Percentiles rank a stretch among this genome's conserved stretches.
Conservation (phyloP, 2,113 vertebrate species). For the Peromyscus californicus region DNA sequence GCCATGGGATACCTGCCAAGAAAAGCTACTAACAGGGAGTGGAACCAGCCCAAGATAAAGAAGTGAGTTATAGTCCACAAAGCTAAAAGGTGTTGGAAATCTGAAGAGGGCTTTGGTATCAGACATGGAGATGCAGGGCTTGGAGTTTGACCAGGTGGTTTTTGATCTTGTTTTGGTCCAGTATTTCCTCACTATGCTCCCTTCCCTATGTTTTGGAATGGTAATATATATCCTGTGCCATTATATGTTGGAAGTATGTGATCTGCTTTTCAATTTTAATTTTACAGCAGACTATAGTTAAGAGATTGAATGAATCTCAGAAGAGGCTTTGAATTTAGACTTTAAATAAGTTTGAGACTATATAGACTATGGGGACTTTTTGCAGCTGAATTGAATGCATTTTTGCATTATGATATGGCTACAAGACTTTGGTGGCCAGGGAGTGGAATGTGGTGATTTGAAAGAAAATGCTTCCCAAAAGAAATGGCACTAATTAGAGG, state of each 20-base stretch:
- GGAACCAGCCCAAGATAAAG: neutral
- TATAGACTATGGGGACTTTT: neutral
- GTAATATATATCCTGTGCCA: neutral
- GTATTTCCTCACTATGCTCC: neutral
- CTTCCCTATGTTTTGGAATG: neutral
- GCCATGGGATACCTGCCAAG: neutral
- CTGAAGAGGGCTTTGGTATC: neutral
- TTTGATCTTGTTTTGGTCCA: neutral
- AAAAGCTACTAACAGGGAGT: neutral
- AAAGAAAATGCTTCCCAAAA: neutral
- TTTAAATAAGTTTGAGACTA: neutral
- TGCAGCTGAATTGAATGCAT: neutral
- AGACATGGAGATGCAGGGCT: neutral
- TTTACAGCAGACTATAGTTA: neutral
- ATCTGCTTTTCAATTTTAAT: neutral
- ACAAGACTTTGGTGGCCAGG: neutral
- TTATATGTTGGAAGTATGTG: neutral
- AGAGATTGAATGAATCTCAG: neutral
- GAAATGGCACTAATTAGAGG: neutral
- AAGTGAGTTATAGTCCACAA: neutral
- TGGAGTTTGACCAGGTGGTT: neutral
- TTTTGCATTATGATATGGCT: neutral
- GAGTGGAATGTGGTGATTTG: neutral
- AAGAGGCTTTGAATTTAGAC: neutral
- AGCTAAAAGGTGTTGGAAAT: neutral